Conservation (phyloP, 2,888 invertebrate species). For the Eupelmus urozonus region DNA sequence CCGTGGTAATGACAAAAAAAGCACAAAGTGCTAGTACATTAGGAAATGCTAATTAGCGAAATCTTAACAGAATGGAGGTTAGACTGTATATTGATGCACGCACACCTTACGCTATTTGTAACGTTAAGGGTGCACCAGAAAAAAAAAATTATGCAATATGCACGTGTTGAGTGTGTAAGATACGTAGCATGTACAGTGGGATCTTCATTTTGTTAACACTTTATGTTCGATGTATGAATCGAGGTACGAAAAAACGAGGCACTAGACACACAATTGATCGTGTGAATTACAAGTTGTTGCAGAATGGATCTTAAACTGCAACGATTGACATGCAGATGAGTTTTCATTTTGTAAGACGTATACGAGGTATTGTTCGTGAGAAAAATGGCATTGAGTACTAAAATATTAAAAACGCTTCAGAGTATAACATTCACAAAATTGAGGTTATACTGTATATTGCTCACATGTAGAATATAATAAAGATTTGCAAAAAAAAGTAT, state of each 20-base stretch:
- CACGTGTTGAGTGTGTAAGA: slow-evolving; percentile 21
- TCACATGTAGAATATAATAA: not conserved
- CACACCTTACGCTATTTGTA: slow-evolving; percentile 9
- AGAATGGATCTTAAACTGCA: slow-evolving; percentile 1
- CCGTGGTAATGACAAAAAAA: not conserved
- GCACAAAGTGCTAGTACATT: not conserved
- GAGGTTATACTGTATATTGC: slow-evolving; percentile 19
- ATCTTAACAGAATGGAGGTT: slow-evolving; percentile 11
- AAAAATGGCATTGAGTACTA: slow-evolving; percentile 6
- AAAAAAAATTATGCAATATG: slow-evolving; percentile 1
- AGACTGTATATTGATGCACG: slow-evolving; percentile 20
- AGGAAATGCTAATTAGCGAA: not conserved
- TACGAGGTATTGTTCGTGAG: not conserved
- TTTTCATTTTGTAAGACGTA: slow-evolving; percentile 28
- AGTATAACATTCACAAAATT: slow-evolving; percentile 9
- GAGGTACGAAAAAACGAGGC: not conserved
- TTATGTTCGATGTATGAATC: not conserved
- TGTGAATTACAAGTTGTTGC: not conserved
- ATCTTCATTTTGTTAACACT: slow-evolving; percentile 22
- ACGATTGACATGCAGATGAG: not conserved
- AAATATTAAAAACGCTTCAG: not conserved
- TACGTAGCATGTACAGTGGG: not conserved
- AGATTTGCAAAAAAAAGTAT: not conserved
- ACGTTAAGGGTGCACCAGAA: not conserved
- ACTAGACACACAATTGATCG: not conserved